Conservation (phyloP, 2,113 vertebrate species). For the Dromiciops gliroides region DNA sequence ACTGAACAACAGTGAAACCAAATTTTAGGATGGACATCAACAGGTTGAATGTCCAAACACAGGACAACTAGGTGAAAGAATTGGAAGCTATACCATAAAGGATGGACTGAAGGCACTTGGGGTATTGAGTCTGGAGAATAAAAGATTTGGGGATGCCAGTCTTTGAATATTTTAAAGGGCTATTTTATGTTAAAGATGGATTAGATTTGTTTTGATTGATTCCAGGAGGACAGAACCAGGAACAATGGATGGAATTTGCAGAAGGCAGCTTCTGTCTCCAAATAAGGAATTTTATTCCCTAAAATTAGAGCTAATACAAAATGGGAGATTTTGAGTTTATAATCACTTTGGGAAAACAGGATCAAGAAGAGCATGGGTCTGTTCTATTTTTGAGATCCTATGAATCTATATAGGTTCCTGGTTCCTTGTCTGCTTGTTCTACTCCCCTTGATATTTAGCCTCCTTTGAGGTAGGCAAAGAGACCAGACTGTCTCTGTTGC, state of each 20-base stretch:
- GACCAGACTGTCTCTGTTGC: background rate
- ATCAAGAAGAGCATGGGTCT: background rate
- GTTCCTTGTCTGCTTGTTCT: background rate
- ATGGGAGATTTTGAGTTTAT: background rate
- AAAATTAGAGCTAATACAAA: background rate
- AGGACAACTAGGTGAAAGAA: background rate
- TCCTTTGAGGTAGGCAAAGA: background rate
- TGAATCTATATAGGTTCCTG: background rate
- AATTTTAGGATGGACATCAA: background rate
- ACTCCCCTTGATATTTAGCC: background rate
- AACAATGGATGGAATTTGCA: background rate
- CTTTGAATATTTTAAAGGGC: background rate
- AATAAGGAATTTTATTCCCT: background rate
- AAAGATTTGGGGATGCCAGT: background rate
- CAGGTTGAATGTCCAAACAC: background rate
- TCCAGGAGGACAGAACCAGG: background rate
- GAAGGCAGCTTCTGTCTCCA: background rate
- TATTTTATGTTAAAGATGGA: background rate
- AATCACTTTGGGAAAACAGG: background rate
- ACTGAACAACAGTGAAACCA: too few relatives aligned
- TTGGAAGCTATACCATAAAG: background rate
- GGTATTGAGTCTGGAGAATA: background rate
- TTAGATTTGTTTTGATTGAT: background rate
- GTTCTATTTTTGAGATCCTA: background rate
- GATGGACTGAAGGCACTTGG: background rate